phyloP scores from a whole-genome alignment of 2,113 vertebrate genomes.

The Corvus moneduloides region DNA sequence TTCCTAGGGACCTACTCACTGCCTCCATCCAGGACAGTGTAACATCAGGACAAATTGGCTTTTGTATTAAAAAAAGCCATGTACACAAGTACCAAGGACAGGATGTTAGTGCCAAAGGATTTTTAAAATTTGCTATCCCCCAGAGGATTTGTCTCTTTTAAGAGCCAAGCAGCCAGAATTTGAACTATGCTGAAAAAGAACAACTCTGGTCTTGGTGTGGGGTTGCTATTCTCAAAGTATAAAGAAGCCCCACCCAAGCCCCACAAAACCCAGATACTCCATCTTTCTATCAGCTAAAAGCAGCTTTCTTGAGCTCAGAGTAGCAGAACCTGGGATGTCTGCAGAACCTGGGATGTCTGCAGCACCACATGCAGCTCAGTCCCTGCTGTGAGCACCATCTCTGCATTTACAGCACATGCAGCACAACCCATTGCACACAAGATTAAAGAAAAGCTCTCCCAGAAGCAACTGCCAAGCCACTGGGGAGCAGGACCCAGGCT shows the following conservation, averaged over 20 bases:
- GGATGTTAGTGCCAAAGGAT: slow-evolving; percentile 3
- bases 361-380: background rate
- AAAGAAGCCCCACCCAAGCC: background rate
- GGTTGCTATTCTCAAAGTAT: background rate
- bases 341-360: background rate
- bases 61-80: background rate
- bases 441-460: background rate
- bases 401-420: background rate
- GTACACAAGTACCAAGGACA: background rate
- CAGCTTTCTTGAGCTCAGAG: background rate
- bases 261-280: background rate
- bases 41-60: background rate
- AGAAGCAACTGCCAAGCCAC: background rate
- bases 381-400: background rate
- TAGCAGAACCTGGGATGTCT: background rate
- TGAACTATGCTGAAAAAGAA: background rate
- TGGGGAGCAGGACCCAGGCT: background rate
- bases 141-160: background rate
- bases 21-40: background rate
- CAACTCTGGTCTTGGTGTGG: background rate
- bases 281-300: background rate
- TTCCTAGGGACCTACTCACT: slow-evolving; percentile 27
- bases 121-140: background rate
- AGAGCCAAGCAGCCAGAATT: background rate
- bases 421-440: background rate